These are phyloP conservation scores for Octodon degus DNA, from an alignment of 2,113 vertebrate species.

Conservation along the genomic window DNA sequence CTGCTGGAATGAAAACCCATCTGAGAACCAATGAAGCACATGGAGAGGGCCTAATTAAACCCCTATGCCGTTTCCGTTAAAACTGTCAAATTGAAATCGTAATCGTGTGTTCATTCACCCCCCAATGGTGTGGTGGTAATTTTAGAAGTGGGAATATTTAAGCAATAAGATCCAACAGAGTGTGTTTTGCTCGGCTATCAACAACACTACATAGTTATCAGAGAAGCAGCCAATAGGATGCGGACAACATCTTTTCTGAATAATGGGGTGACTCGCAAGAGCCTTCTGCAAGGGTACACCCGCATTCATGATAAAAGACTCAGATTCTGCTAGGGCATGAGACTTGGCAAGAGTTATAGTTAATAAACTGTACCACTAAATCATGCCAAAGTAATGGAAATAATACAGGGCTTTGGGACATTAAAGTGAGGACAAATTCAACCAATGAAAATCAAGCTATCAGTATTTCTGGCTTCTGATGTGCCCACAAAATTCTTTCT, in stretches of 20 bases:
- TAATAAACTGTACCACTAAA: slow-evolving; percentile 49
- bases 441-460: slow-evolving; percentile 41
- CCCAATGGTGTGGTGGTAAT: slow-evolving; percentile 76
- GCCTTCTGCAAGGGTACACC: slow-evolving; percentile 6
- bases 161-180: slow-evolving; percentile 78
- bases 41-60: slow-evolving; percentile 84
- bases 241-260: slow-evolving; percentile 63
- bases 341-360: background rate
- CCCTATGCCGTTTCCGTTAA: slow-evolving; percentile 84
- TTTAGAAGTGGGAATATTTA: slow-evolving; percentile 82
- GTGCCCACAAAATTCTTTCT: background rate
- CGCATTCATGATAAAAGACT: background rate
- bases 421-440: slow-evolving; percentile 51
- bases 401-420: slow-evolving; percentile 16
- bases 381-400: slow-evolving; percentile 31
- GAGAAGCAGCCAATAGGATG: slow-evolving; percentile 61
- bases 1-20: slow-evolving; percentile 83
- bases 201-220: slow-evolving; percentile 43
- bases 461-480: slow-evolving; percentile 14
- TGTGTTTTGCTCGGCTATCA: slow-evolving; percentile 71
- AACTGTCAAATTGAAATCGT: slow-evolving; percentile 83
- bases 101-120: slow-evolving; percentile 81
- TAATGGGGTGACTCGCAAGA: background rate
- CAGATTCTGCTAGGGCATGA: slow-evolving; percentile 2
- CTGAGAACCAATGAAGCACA: slow-evolving; percentile 82